Percentiles rank a stretch among this genome's conserved stretches.
phyloP scores from a whole-genome alignment of 2,888 invertebrate species.

The Aporophyla nigra region DNA sequence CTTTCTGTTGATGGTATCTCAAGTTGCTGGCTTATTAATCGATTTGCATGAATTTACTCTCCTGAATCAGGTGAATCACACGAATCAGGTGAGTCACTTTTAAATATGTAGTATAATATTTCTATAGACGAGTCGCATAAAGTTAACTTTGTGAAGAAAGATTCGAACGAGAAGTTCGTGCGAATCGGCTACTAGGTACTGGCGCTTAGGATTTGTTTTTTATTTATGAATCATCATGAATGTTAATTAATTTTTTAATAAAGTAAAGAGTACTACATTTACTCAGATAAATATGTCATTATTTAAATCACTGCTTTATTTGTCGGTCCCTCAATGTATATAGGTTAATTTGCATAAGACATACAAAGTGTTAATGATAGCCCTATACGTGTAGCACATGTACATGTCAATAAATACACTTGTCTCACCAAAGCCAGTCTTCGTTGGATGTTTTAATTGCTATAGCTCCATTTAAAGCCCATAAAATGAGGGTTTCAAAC shows the following conservation, averaged over 20 bases:
- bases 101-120: too few relatives aligned
- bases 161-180: too few relatives aligned
- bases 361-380: not conserved
- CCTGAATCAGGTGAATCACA: too few relatives aligned
- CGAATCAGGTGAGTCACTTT: too few relatives aligned
- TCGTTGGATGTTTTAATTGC: slow-evolving; percentile 57
- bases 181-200: too few relatives aligned
- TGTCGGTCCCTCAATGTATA: not conserved
- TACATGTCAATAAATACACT: slow-evolving; percentile 15
- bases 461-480: slow-evolving; percentile 53
- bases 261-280: not conserved
- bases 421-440: slow-evolving; percentile 26
- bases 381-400: not conserved
- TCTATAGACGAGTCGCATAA: too few relatives aligned
- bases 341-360: not conserved
- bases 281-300: not conserved
- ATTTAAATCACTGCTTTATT: not conserved
- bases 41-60: too few relatives aligned
- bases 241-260: not conserved
- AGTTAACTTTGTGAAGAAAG: too few relatives aligned
- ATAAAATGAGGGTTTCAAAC: slow-evolving; percentile 68
- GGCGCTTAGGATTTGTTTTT: not conserved
- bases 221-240: too few relatives aligned
- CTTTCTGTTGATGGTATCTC: slow-evolving; percentile 9
- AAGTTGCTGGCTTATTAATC: not conserved